Base-by-base conservation (phyloP, 2,888 invertebrate genomes). In the Ennomos erosarius region DNA sequence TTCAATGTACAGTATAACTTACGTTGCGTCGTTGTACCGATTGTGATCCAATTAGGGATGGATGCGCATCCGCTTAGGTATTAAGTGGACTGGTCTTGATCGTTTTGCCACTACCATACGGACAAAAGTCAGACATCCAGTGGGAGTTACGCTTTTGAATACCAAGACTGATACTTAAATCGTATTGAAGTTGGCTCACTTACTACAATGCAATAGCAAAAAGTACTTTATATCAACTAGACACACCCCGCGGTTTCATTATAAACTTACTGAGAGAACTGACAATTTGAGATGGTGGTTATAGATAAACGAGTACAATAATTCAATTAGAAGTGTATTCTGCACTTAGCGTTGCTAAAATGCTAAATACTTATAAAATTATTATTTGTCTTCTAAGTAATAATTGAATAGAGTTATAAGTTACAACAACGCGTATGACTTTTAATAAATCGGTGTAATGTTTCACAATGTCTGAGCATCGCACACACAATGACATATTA, bases 1-100 rank as follows among this genome's bases (percentile, higher is more conserved):
- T 74, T 73, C 71, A 70, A 63, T 71, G 80, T 76, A 82, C 82
- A n/a, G n/a, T 81, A 79, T 82, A 74, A 79, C 80, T 81, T 80
- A 83, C n/a, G 84, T 82, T 87, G 79, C 78, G 77, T 78, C 76
- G 62, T 64, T 65, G 76, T 80, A 75, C 78, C 82, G 81, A 88
- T 89, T 88, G 87, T 88, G 87, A 90, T 89, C 87, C 88, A 87
- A 90, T 90, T 90, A 90, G 82, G 81, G 78, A 78, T 74, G 78
- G 77, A 79, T 82, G 82, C 84, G 84, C 85, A 87, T 82, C 84
- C 87, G 84, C 80, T 89, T 87, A 84, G 80, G 81, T 85, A 87
- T 82, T 85, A 87, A 88, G 85, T 85, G 85, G 82, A 82, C 79
- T 81, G 84, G 81, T 84, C 83, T 81, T 77, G 78, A 73, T 74